A percentile compares a stretch with the other conserved stretches of the same genome.
phyloP scores from a whole-genome alignment of 2,797 vertebrate genomes.

The Lacerta viridis region DNA sequence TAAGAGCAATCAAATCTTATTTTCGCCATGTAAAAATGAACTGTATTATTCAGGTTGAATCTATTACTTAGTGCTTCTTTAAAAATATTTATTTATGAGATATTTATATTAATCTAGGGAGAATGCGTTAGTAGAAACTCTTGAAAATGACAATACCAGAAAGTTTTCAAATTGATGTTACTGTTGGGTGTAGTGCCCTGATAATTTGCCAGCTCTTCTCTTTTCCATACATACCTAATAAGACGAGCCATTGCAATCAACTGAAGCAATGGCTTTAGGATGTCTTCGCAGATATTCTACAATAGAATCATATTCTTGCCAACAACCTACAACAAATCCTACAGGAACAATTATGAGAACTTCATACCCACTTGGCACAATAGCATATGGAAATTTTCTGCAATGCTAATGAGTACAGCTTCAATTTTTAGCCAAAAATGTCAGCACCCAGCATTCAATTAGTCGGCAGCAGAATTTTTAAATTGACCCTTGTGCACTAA shows the following conservation, averaged over 20 bases:
- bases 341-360: slow-evolving; percentile 81
- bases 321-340: slow-evolving; percentile 78
- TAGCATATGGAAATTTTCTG: slow-evolving; percentile 81
- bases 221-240: slow-evolving; percentile 44
- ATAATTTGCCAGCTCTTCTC: slow-evolving; percentile 31
- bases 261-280: slow-evolving; percentile 51
- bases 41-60: slow-evolving; percentile 56
- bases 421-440: slow-evolving; percentile 82
- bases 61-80: neutral
- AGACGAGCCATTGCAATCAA: slow-evolving; percentile 47
- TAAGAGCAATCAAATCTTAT: slow-evolving; percentile 32
- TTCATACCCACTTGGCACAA: slow-evolving; percentile 81
- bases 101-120: slow-evolving; percentile 47
- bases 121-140: slow-evolving; percentile 30
- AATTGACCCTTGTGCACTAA: slow-evolving; percentile 80
- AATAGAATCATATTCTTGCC: slow-evolving; percentile 71
- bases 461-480: slow-evolving; percentile 78
- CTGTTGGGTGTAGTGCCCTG: slow-evolving; percentile 53
- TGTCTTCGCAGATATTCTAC: slow-evolving; percentile 69
- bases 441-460: slow-evolving; percentile 84
- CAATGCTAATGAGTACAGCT: slow-evolving; percentile 81
- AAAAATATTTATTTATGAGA: neutral
- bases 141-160: slow-evolving; percentile 56
- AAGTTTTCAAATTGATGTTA: slow-evolving; percentile 36
- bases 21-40: slow-evolving; percentile 56